Evolutionary conservation across 2,113 vertebrate genomes (phyloP).

Genomic region (Micronycteris hirsuta): DNA sequence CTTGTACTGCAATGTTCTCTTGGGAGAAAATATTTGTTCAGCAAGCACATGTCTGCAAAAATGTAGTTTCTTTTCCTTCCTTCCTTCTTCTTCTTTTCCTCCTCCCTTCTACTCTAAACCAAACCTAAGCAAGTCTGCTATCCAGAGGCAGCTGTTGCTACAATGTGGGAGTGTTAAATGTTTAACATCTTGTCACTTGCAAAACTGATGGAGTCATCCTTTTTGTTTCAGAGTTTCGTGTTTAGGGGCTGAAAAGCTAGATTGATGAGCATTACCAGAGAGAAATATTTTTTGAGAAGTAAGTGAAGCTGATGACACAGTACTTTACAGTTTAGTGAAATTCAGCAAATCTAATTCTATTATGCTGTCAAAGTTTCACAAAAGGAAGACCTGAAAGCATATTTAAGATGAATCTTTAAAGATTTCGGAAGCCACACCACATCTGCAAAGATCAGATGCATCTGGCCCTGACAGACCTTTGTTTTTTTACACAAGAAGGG

Average conservation of each 20-base stretch:
- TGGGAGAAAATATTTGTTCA: not conserved
- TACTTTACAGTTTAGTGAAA: constrained; percentile 76
- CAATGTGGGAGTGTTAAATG: constrained; percentile 12
- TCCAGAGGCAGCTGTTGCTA: constrained; percentile 42
- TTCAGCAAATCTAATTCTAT: constrained; percentile 75
- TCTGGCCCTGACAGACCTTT: constrained; percentile 64
- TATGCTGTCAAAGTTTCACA: constrained; percentile 72
- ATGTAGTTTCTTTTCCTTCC: not conserved
- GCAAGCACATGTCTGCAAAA: not conserved
- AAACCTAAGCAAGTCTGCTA: constrained; percentile 30
- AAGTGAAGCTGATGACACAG: constrained; percentile 74
- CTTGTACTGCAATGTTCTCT: not conserved
- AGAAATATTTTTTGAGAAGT: constrained; percentile 76
- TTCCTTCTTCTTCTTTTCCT: not conserved
- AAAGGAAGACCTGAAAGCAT: constrained; percentile 60
- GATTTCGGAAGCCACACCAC: constrained; percentile 44
- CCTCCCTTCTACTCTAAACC: not conserved
- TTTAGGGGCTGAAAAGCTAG: constrained; percentile 66
- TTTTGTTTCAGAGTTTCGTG: constrained; percentile 63
- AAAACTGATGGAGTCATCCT: constrained; percentile 63
- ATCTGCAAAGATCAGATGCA: constrained; percentile 53
- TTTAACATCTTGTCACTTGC: constrained; percentile 67
- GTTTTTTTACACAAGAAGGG: constrained; percentile 34
- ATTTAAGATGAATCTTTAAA: constrained; percentile 68
- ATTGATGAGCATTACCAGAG: constrained; percentile 64